Evolutionary conservation across 2,888 invertebrate genomes (phyloP), one percentile per base, ranked within the genome.

Genomic region (Smittia aterrima): DNA sequence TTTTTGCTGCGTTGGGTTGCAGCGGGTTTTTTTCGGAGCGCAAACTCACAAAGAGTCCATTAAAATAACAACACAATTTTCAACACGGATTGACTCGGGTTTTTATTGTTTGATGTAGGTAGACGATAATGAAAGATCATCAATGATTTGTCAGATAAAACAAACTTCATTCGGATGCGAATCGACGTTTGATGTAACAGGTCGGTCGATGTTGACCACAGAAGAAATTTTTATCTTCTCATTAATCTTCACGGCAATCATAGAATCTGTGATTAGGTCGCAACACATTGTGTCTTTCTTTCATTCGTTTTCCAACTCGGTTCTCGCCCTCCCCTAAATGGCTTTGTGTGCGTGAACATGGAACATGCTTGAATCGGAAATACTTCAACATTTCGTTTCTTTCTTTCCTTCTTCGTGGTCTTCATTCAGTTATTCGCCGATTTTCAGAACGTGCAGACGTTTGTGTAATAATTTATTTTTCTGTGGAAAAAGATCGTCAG

Each of bases 61-160:
- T 58, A 58, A 58, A 47, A 9, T 47, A 47, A 58, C 22, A 58
- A 58, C 58, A 58, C 58, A 58, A 58, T 58, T 58, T 58, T 58
- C 58, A 58, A 58, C 58, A 58, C 58, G 58, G 47, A 58, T 58
- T 58, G 22, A 58, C 22, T 58, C 18, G 58, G 47, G 11, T 11
- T 47, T 11, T 11, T n/a, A 47, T 11, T 47, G 47, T n/a, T 47
- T n/a, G 58, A 58, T 58, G 58, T 58, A 58, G 58, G 58, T 20
- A 58, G 22, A 18, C 9, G 58, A 58, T 22, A 18, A 18, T n/a
- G n/a, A 16, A 47, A 16, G 47, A 47, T 47, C 16, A 47, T 47
- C 16, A 2, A 47, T 47, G 47, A n/a, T 16, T 47, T 47, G 47
- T 47, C 16, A 47, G 16, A 16, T 47, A n/a, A 47, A 47, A 47